Evolutionary conservation across 2,888 invertebrate genomes (phyloP).

Genomic region (Cephalotes varians): DNA sequence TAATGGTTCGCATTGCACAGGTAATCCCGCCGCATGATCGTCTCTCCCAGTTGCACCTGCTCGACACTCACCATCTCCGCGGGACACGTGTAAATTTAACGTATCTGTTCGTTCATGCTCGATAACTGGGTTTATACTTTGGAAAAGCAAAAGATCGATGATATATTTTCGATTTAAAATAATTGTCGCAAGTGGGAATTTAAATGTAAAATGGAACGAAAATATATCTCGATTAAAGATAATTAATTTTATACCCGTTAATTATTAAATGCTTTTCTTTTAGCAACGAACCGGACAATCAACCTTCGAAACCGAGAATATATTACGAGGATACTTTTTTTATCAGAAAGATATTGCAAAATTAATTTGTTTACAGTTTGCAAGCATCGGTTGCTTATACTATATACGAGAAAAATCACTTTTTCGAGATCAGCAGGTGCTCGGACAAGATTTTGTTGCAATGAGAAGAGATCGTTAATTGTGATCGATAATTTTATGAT

Average conservation of each 20-base stretch:
- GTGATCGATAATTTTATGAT: constrained; percentile 59
- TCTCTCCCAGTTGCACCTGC: constrained; percentile 63
- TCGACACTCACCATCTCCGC: constrained; percentile 66
- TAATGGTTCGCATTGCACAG: constrained; percentile 77
- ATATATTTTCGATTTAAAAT: background rate
- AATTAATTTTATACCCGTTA: background rate
- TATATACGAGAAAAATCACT: constrained; percentile 1
- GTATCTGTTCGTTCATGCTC: constrained; percentile 49
- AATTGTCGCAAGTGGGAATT: background rate
- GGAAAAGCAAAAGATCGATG: background rate
- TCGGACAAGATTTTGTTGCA: constrained; percentile 65
- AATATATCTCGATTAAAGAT: constrained; percentile 1
- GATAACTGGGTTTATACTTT: constrained; percentile 30
- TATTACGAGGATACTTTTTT: background rate
- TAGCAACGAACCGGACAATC: background rate
- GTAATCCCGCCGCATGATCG: constrained; percentile 75
- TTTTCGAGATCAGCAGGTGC: constrained; percentile 65
- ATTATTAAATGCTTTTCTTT: constrained; percentile 18
- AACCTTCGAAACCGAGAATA: background rate
- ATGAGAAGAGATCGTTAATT: constrained; percentile 61
- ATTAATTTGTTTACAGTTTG: constrained; percentile 8
- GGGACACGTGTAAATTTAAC: constrained; percentile 74
- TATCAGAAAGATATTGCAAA: background rate
- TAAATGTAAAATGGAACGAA: background rate
- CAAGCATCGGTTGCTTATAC: background rate